Percentiles rank a stretch among this genome's conserved stretches.
Conservation (phyloP, 2,888 invertebrate species). For the Ochropacha duplaris region DNA sequence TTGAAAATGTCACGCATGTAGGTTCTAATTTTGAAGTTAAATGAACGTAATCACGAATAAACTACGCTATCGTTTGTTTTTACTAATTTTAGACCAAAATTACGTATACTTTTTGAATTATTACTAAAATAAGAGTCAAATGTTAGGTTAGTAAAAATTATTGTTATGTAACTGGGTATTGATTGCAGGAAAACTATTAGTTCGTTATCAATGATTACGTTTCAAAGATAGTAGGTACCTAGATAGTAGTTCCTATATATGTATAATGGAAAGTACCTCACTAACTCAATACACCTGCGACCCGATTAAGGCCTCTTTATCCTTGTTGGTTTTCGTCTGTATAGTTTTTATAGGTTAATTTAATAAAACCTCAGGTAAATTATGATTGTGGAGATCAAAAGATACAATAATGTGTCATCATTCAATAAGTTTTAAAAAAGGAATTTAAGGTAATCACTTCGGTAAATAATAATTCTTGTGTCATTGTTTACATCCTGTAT, state of each 20-base stretch:
- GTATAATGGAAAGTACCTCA: neutral
- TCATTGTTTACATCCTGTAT: no score
- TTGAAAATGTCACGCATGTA: constrained; percentile 11
- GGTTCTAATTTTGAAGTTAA: constrained; percentile 26
- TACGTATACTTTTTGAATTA: neutral
- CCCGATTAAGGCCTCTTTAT: neutral
- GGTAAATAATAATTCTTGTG: no score
- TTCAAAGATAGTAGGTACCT: no score
- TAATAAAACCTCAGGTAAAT: no score
- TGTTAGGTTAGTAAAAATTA: constrained; percentile 11
- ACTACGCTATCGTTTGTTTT: neutral
- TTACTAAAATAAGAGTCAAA: neutral
- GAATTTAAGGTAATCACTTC: no score
- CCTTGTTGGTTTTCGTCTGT: no score
- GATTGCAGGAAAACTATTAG: constrained; percentile 38
- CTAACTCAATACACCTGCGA: neutral
- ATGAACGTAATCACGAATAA: constrained; percentile 10
- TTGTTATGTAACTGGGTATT: constrained; percentile 58
- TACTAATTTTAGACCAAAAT: constrained; percentile 1
- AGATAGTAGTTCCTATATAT: neutral
- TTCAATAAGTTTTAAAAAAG: no score
- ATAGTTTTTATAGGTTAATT: no score
- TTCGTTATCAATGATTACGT: constrained; percentile 21
- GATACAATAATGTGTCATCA: no score
- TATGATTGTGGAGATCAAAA: no score